These are phyloP conservation scores for Actinia equina DNA, from an alignment of 64 coral and sea anemone species.

Conservation along the genomic window DNA sequence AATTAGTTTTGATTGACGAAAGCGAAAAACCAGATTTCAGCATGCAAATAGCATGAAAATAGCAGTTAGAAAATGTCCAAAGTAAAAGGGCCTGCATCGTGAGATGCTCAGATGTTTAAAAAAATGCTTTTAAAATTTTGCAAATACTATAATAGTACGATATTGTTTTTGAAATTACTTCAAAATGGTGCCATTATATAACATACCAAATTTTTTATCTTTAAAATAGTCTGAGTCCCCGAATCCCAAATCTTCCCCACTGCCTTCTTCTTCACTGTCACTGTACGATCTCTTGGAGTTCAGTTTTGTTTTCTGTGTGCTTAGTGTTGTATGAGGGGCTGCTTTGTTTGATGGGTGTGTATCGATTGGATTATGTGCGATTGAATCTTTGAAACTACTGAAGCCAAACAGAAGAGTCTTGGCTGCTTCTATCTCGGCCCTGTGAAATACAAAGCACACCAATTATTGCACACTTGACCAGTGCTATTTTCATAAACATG, in stretches of 20 bases:
- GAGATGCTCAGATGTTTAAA: too few species aligned
- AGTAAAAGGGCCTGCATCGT: too few species aligned
- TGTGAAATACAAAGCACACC: background rate
- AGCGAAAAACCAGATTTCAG: too few species aligned
- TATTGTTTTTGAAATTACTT: too few species aligned
- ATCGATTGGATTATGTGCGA: background rate
- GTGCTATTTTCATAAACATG: too few species aligned
- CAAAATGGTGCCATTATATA: too few species aligned
- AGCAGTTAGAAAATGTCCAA: too few species aligned
- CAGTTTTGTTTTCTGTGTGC: conserved; percentile 31
- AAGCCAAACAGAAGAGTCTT: conserved; percentile 74
- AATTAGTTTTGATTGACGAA: too few species aligned
- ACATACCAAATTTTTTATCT: conserved; percentile 95
- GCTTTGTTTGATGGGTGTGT: background rate
- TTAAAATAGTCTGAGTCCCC: conserved; percentile 83
- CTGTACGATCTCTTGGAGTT: conserved; percentile 71
- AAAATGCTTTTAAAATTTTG: too few species aligned
- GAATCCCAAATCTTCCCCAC: conserved; percentile 72
- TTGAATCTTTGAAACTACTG: conserved; percentile 7
- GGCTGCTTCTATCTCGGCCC: conserved; percentile 83
- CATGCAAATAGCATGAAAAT: too few species aligned
- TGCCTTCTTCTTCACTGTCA: conserved; percentile 63
- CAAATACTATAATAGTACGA: too few species aligned
- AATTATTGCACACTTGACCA: too few species aligned
- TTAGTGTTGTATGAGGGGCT: background rate